These are phyloP conservation scores for Phengaris arion DNA, from an alignment of 2,888 invertebrate genomes.

Conservation along the genomic window DNA sequence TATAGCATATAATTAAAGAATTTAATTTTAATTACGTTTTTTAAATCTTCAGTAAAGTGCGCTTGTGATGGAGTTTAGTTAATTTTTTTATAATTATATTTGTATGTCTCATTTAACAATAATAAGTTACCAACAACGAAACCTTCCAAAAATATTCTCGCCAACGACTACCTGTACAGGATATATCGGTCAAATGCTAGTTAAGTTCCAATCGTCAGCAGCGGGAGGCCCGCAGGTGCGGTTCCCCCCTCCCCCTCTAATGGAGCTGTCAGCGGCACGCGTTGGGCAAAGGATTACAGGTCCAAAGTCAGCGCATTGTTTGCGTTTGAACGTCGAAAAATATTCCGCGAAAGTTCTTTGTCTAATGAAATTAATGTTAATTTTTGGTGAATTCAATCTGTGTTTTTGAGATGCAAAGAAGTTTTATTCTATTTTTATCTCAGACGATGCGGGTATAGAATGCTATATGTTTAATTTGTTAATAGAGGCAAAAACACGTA, in stretches of 20 bases:
- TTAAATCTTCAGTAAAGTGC: too few relatives aligned
- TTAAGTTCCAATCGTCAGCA: conserved; percentile 14
- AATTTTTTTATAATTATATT: too few relatives aligned
- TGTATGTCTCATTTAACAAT: too few relatives aligned
- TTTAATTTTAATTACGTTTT: too few relatives aligned
- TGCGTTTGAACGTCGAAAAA: conserved; percentile 32
- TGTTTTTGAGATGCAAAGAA: not conserved
- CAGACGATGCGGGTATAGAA: not conserved
- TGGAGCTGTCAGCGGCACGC: conserved; percentile 52
- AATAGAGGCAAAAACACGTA: not conserved
- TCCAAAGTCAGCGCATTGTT: conserved; percentile 32
- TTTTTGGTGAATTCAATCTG: not conserved
- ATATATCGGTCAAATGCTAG: conserved; percentile 14
- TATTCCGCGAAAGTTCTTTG: not conserved
- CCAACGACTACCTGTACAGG: not conserved
- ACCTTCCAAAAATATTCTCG: not conserved
- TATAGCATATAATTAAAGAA: too few relatives aligned
- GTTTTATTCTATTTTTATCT: not conserved
- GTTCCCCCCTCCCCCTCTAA: conserved; percentile 41
- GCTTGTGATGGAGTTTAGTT: too few relatives aligned
- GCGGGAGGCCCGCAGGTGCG: conserved; percentile 13
- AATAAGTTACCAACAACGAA: not conserved
- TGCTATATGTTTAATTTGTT: not conserved
- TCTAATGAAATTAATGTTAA: conserved; percentile 18
- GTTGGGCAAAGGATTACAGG: conserved; percentile 41